Conservation (phyloP, 2,888 invertebrate species). For the Chymomyza procnemis region DNA sequence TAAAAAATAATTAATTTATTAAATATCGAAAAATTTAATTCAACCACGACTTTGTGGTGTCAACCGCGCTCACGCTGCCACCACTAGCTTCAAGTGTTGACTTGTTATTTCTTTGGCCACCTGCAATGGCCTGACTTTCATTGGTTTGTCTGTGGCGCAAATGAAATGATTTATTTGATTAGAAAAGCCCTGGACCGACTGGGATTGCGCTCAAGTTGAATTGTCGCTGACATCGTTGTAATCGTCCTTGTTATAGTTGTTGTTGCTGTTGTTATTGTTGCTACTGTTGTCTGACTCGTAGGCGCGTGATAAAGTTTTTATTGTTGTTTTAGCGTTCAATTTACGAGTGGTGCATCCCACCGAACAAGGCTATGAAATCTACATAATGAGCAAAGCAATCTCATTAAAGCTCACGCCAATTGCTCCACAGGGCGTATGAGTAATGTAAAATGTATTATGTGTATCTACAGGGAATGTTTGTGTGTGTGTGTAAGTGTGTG, state of each 20-base stretch:
- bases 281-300: slow-evolving; percentile 11
- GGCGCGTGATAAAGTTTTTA: slow-evolving; percentile 43
- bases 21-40: too few species aligned
- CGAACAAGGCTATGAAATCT: slow-evolving; percentile 27
- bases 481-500: neutral
- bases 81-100: neutral
- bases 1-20: too few species aligned
- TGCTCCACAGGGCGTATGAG: slow-evolving; percentile 17
- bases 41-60: too few species aligned
- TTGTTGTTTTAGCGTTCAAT: slow-evolving; percentile 41
- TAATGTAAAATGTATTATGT: neutral
- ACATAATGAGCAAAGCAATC: slow-evolving; percentile 56
- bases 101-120: neutral
- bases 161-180: slow-evolving; percentile 67
- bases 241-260: slow-evolving; percentile 7
- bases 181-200: slow-evolving; percentile 33
- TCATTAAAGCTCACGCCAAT: slow-evolving; percentile 39
- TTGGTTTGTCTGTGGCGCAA: slow-evolving; percentile 19
- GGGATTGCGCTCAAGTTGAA: slow-evolving; percentile 32
- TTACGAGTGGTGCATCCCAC: slow-evolving; percentile 4
- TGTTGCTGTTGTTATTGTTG: neutral
- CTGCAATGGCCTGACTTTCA: neutral
- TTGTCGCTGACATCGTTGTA: slow-evolving; percentile 27
- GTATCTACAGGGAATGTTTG: neutral
- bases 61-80: neutral